phyloP scores from a whole-genome alignment of 2,888 invertebrate species.

The Ophion costatus region DNA sequence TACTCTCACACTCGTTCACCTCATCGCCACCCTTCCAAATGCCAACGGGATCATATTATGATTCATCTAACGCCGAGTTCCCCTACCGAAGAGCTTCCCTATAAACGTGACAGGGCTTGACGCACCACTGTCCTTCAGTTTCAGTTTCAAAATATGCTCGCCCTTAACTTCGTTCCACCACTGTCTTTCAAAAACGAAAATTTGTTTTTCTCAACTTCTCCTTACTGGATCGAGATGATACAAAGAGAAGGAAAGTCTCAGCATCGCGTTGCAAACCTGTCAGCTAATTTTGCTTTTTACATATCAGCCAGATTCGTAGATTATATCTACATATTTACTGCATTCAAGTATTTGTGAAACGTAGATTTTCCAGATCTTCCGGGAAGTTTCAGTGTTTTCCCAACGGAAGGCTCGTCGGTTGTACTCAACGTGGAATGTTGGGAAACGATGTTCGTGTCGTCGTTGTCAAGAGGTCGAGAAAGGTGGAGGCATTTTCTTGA shows the following conservation, averaged over 20 bases:
- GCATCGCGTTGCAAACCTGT: background rate
- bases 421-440: background rate
- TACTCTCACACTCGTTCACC: too few relatives aligned
- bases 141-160: too few relatives aligned
- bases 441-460: background rate
- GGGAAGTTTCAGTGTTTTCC: background rate
- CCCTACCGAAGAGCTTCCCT: too few relatives aligned
- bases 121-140: too few relatives aligned
- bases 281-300: background rate
- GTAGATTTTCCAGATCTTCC: background rate
- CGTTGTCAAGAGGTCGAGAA: background rate
- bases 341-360: background rate
- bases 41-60: too few relatives aligned
- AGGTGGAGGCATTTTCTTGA: slow-evolving; percentile 7
- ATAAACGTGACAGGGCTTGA: too few relatives aligned
- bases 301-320: background rate
- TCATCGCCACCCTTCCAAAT: too few relatives aligned
- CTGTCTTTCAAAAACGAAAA: too few relatives aligned
- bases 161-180: too few relatives aligned
- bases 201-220: too few relatives aligned
- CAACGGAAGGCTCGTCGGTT: background rate
- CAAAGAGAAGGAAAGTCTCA: background rate
- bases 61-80: too few relatives aligned
- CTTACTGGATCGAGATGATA: too few relatives aligned
- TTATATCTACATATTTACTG: background rate